phyloP scores from a whole-genome alignment of 1,140 invertebrate genomes.

The Papilio helenus region DNA sequence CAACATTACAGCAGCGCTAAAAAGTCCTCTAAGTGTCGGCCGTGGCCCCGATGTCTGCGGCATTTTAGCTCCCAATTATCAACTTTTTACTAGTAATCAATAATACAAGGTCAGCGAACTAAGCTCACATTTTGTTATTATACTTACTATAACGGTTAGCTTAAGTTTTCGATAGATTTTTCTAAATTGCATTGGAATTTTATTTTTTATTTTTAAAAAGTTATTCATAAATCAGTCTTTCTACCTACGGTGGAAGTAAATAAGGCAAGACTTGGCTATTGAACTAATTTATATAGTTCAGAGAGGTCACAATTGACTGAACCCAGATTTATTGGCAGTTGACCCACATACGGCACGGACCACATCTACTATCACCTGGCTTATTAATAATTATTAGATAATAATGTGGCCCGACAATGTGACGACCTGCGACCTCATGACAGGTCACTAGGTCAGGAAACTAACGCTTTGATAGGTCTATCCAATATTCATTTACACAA shows the following conservation, averaged over 20 bases:
- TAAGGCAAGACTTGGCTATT: neutral
- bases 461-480: neutral
- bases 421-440: neutral
- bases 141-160: neutral
- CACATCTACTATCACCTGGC: constrained; percentile 6
- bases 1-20: constrained; percentile 32
- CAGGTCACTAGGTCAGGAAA: neutral
- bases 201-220: neutral
- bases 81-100: neutral
- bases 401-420: neutral
- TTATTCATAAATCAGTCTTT: neutral
- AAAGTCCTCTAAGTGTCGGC: constrained; percentile 25
- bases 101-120: constrained; percentile 9
- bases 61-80: constrained; percentile 17
- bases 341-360: neutral
- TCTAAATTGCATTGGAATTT: neutral
- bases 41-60: constrained; percentile 28
- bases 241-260: neutral
- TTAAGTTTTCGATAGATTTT: neutral
- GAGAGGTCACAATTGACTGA: neutral
- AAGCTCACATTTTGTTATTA: neutral
- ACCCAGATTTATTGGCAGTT: constrained; percentile 17
- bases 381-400: constrained; percentile 15
- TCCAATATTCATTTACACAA: constrained; percentile 1
- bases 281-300: neutral